phyloP scores from a whole-genome alignment of 1,140 invertebrate genomes.

The Pseudoatta argentina region DNA sequence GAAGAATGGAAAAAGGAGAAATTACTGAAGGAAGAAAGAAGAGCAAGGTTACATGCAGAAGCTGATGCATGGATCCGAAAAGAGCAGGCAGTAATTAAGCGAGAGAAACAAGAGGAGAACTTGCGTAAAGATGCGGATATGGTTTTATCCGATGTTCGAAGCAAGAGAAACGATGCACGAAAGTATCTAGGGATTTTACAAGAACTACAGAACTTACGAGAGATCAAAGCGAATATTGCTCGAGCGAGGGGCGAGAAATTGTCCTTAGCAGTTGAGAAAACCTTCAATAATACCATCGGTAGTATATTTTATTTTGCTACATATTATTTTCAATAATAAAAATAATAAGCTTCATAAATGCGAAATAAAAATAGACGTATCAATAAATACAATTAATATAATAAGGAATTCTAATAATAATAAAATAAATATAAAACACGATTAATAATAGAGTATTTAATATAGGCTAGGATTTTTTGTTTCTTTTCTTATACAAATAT shows the following conservation, averaged over 20 bases:
- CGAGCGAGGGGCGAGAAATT: conserved; percentile 88
- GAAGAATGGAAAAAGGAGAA: conserved; percentile 84
- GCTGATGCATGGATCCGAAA: conserved; percentile 88
- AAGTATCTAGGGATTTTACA: conserved; percentile 89
- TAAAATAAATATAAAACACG: not conserved
- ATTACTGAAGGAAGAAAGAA: conserved; percentile 79
- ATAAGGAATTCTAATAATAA: conserved; percentile 21
- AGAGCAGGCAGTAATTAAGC: conserved; percentile 88
- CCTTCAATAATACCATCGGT: conserved; percentile 84
- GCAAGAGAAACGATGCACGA: conserved; percentile 90
- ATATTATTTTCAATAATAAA: conserved; percentile 8
- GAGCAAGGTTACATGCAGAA: conserved; percentile 84
- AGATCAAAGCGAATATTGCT: conserved; percentile 88
- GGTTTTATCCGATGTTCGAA: conserved; percentile 89
- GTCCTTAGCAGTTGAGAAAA: conserved; percentile 82
- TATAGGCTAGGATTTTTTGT: not conserved
- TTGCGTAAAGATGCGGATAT: conserved; percentile 90
- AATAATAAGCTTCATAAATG: not conserved
- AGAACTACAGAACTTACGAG: conserved; percentile 88
- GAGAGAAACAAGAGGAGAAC: conserved; percentile 89
- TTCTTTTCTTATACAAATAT: not conserved
- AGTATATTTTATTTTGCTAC: conserved; percentile 48
- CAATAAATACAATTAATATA: not conserved
- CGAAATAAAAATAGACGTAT: not conserved
- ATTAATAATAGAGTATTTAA: conserved; percentile 1